Conservation (phyloP, 2,888 invertebrate species). For the Aspidapion aeneum region DNA sequence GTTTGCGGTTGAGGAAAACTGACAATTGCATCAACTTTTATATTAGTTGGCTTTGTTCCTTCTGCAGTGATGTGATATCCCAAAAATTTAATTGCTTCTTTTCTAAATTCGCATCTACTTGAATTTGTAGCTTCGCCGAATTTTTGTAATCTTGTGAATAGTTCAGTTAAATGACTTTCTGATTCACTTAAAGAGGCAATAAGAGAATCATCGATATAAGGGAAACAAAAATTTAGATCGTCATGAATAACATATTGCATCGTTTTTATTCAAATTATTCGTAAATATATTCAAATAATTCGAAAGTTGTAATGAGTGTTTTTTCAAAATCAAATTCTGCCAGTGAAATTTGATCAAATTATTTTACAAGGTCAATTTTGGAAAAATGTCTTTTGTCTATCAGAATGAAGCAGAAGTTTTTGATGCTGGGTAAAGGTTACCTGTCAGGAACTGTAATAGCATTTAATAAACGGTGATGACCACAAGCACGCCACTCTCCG, state of each 20-base stretch:
- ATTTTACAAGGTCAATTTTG: too few relatives aligned
- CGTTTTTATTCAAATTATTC: slow-evolving; percentile 42
- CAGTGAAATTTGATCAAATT: too few relatives aligned
- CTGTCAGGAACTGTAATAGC: neutral
- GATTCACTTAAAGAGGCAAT: too few relatives aligned
- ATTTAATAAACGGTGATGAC: neutral
- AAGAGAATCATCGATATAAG: too few relatives aligned
- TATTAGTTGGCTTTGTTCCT: neutral
- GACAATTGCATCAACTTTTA: neutral
- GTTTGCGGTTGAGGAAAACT: neutral
- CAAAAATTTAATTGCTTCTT: neutral
- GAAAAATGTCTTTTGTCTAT: too few relatives aligned
- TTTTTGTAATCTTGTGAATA: neutral
- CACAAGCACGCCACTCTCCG: too few relatives aligned
- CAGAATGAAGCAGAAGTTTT: neutral
- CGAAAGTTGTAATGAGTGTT: slow-evolving; percentile 32
- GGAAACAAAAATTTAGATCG: too few relatives aligned
- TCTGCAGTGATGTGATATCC: neutral
- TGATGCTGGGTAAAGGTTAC: neutral
- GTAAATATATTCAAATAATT: slow-evolving; percentile 33
- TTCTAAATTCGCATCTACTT: neutral
- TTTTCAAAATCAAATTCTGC: slow-evolving; percentile 28
- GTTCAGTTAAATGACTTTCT: neutral
- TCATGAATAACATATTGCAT: too few relatives aligned
- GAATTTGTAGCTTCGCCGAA: neutral